These are phyloP conservation scores for Drosophila aldrichi DNA, from an alignment of 2,888 invertebrate species.

Conservation along the genomic window DNA sequence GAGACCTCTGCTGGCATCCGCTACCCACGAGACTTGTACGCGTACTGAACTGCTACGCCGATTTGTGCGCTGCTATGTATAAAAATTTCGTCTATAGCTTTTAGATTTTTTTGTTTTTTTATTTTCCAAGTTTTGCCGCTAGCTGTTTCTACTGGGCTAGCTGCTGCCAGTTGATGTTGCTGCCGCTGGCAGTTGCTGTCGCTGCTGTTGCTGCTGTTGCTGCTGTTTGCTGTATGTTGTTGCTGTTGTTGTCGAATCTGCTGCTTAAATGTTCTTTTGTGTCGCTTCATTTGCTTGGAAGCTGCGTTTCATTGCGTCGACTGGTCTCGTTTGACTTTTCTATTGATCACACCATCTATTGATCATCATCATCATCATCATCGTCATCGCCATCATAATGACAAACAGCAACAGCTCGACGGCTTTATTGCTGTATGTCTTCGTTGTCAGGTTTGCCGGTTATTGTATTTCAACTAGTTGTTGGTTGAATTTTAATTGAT, in stretches of 20 bases:
- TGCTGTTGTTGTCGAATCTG: constrained; percentile 9
- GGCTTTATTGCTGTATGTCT: constrained; percentile 26
- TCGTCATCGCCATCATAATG: constrained; percentile 50
- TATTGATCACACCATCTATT: constrained; percentile 30
- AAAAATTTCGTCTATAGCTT: constrained; percentile 71
- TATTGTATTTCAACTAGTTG: constrained; percentile 47
- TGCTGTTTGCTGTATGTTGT: constrained; percentile 16
- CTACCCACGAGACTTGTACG: constrained; percentile 84
- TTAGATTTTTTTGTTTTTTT: constrained; percentile 12
- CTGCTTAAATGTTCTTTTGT: constrained; percentile 67
- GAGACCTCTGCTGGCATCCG: constrained; percentile 82
- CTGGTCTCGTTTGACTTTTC: constrained; percentile 57
- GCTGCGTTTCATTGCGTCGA: constrained; percentile 42
- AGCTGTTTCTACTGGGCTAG: constrained; percentile 13
- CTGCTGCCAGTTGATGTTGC: constrained; percentile 11
- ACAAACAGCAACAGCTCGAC: constrained; percentile 32
- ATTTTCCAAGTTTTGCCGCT: neutral
- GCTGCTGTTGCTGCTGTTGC: constrained; percentile 15
- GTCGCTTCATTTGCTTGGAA: constrained; percentile 45
- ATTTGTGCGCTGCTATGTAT: constrained; percentile 84
- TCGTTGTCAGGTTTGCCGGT: constrained; percentile 41
- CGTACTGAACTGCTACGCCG: constrained; percentile 84
- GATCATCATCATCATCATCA: constrained; percentile 34
- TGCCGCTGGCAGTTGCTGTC: constrained; percentile 14
- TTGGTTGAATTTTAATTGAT: constrained; percentile 51